phyloP scores from a whole-genome alignment of 2,113 vertebrate genomes.

The Polyodon spathula region DNA sequence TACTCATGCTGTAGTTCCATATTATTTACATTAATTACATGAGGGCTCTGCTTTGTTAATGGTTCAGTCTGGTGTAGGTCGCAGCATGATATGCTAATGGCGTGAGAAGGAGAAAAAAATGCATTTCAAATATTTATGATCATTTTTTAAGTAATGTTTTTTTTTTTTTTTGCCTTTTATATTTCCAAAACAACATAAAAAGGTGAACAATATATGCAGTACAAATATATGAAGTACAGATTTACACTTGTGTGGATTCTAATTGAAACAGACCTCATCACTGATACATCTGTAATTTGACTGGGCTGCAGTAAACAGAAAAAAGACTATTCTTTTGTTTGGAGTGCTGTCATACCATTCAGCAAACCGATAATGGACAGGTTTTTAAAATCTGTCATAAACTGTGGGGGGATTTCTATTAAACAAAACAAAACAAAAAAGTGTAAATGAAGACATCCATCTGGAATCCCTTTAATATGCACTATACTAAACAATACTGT shows the following conservation, averaged over 20 bases:
- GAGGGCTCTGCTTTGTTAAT: conserved; percentile 75
- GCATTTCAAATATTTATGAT: conserved; percentile 77
- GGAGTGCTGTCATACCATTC: conserved; percentile 39
- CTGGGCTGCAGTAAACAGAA: conserved; percentile 46
- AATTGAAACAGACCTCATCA: conserved; percentile 47
- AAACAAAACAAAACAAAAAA: no score
- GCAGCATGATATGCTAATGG: conserved; percentile 79
- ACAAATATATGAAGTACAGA: conserved; percentile 23
- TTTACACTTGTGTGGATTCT: conserved; percentile 1
- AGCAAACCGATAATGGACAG: conserved; percentile 42
- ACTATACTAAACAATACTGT: neutral
- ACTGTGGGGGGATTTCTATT: conserved; percentile 20
- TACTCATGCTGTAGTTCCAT: conserved; percentile 66
- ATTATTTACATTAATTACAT: conserved; percentile 88
- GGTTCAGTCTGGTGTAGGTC: conserved; percentile 70
- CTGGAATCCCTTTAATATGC: neutral
- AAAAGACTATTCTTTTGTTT: conserved; percentile 38
- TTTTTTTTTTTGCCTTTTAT: conserved; percentile 51
- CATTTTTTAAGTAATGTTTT: conserved; percentile 57
- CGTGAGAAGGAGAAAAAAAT: conserved; percentile 76
- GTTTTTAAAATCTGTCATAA: conserved; percentile 27
- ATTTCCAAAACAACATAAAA: conserved; percentile 49
- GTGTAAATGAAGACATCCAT: conserved; percentile 24
- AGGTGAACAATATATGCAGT: conserved; percentile 38
- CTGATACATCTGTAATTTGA: conserved; percentile 20